Evolutionary conservation across 2,113 vertebrate species (phyloP).

Genomic region (Otus sunia): DNA sequence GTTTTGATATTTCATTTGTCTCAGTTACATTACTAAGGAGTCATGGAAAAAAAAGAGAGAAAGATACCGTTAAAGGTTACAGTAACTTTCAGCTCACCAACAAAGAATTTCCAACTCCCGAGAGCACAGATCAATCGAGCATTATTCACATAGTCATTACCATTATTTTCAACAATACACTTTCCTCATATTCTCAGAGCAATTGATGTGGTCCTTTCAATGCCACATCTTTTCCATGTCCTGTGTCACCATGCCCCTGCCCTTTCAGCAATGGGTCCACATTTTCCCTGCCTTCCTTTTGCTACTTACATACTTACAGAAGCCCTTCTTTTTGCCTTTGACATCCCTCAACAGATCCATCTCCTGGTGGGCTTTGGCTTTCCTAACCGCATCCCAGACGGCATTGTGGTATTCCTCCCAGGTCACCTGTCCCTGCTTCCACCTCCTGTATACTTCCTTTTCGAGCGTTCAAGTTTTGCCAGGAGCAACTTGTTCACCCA

Average conservation of each 20-base stretch:
- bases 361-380: not conserved
- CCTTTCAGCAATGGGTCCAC: not conserved
- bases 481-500: not conserved
- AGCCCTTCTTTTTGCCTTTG: not conserved
- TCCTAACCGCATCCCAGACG: not conserved
- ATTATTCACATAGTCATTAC: not conserved
- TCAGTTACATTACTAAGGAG: not conserved
- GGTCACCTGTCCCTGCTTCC: not conserved
- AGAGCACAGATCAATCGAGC: not conserved
- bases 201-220: not conserved
- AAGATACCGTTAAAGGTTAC: not conserved
- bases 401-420: not conserved
- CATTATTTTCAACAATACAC: not conserved
- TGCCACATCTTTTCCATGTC: not conserved
- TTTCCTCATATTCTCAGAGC: not conserved
- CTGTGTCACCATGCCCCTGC: not conserved
- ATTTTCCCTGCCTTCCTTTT: not conserved
- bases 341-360: not conserved
- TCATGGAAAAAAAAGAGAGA: not conserved
- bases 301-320: not conserved
- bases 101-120: not conserved
- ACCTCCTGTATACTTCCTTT: not conserved
- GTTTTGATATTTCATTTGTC: not conserved
- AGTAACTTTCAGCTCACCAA: not conserved
- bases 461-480: not conserved